Conservation (phyloP, 53 echinoderm and acorn worm genomes). For the Hippasteria phrygiana region DNA sequence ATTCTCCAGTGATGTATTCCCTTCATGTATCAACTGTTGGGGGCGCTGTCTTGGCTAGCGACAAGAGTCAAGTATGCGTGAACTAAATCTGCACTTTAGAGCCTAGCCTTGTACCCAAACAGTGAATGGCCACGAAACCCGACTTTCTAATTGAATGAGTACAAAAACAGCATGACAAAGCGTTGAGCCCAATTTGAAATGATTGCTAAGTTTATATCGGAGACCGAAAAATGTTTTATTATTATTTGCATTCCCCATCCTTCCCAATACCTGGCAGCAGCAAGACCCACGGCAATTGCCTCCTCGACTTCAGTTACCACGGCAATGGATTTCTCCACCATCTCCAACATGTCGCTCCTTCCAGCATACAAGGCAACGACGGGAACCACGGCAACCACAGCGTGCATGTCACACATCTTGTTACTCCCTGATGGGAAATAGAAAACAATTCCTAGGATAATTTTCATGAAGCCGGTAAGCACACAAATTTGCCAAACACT, state of each 20-base stretch:
- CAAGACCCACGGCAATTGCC: slow-evolving; percentile 66
- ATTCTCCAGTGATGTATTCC: no score
- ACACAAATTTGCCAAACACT: no score
- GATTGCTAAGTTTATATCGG: no score
- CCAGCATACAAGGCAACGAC: slow-evolving; percentile 79
- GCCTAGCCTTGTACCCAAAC: no score
- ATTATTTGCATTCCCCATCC: not conserved
- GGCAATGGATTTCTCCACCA: slow-evolving; percentile 59
- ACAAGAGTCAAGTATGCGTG: no score
- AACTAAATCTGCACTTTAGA: no score
- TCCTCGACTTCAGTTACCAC: slow-evolving; percentile 68
- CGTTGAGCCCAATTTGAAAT: no score
- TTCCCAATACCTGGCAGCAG: slow-evolving; percentile 74
- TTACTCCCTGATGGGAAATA: slow-evolving; percentile 25
- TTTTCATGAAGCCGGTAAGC: no score
- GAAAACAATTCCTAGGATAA: not conserved
- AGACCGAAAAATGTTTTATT: not conserved
- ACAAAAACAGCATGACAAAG: not conserved
- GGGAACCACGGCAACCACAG: slow-evolving; percentile 69
- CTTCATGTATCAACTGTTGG: no score
- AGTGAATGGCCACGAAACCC: not conserved
- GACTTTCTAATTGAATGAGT: no score
- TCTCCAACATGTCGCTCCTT: slow-evolving; percentile 69
- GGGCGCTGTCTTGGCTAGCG: no score
- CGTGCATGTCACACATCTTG: slow-evolving; percentile 70